Evolutionary conservation across 2,888 invertebrate genomes (phyloP).

Genomic region (Coronaproctus castanopsis): DNA sequence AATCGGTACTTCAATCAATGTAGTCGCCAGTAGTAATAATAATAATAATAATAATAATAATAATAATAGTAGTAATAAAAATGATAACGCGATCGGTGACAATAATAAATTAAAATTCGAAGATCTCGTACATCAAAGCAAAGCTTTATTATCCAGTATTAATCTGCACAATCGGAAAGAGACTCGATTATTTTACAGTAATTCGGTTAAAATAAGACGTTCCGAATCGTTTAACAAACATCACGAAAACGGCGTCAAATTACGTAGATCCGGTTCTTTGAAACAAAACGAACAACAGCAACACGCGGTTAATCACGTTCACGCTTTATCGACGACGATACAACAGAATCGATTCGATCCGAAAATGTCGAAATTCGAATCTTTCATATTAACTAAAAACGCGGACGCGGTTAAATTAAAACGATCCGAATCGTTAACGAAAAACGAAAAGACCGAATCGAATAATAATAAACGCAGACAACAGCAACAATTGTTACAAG

Average conservation of each 20-base stretch:
- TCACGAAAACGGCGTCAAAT: conserved; percentile 16
- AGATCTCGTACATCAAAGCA: not conserved
- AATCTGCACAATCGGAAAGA: not conserved
- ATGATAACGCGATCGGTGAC: too few relatives aligned
- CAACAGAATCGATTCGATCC: too few relatives aligned
- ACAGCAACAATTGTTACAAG: conserved; percentile 17
- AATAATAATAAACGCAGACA: conserved; percentile 50
- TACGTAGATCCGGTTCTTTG: conserved; percentile 22
- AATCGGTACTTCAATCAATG: too few relatives aligned
- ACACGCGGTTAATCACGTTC: too few relatives aligned
- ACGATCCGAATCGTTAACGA: conserved; percentile 42
- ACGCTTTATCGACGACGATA: conserved; percentile 20
- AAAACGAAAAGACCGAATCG: conserved; percentile 56
- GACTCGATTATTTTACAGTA: conserved; percentile 8
- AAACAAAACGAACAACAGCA: conserved; percentile 14
- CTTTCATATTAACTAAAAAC: conserved; percentile 28
- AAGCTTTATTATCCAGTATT: not conserved
- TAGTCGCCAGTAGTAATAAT: not conserved
- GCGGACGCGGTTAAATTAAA: conserved; percentile 27
- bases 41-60: not conserved
- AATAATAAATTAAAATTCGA: not conserved
- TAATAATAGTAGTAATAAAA: not conserved
- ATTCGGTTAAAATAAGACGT: conserved; percentile 16
- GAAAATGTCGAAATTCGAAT: conserved; percentile 25
- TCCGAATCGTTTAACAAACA: conserved; percentile 20